A percentile compares a stretch with the other conserved stretches of the same genome.
Evolutionary conservation across 2,113 vertebrate genomes (phyloP).

Genomic region (Harpagus bidentatus): DNA sequence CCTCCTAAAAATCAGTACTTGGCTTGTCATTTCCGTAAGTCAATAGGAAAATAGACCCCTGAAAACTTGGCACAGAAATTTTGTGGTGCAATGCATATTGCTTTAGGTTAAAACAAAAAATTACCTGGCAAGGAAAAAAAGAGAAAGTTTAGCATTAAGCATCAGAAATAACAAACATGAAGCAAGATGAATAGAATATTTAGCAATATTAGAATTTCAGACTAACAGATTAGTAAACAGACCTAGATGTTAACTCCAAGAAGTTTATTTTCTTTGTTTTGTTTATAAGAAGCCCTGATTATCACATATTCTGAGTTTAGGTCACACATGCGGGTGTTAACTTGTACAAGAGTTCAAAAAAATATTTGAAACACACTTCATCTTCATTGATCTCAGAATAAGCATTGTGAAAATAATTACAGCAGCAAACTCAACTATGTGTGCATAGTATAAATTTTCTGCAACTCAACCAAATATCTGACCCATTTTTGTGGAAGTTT

Average conservation of each 20-base stretch:
- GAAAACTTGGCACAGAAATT: background rate
- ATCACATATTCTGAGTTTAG: constrained; percentile 9
- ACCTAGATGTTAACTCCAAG: constrained; percentile 34
- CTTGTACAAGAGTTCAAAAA: constrained; percentile 27
- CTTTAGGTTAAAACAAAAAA: constrained; percentile 20
- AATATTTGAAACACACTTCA: background rate
- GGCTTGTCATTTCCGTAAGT: background rate
- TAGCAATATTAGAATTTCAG: constrained; percentile 3
- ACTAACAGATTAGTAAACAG: constrained; percentile 41
- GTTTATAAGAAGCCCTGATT: background rate
- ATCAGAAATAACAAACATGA: constrained; percentile 13
- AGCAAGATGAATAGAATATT: constrained; percentile 36
- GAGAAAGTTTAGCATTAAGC: background rate
- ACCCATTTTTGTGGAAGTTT: background rate
- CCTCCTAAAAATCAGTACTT: background rate
- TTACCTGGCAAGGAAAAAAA: constrained; percentile 41
- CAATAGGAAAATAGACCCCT: background rate
- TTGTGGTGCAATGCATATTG: background rate
- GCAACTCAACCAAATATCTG: background rate
- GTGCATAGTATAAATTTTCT: background rate
- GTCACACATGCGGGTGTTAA: background rate
- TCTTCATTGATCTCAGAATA: background rate
- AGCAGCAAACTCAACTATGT: background rate
- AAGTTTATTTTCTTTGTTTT: constrained; percentile 2
- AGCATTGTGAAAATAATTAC: background rate